Evolutionary conservation across 2,888 invertebrate species (phyloP).

Genomic region (Drosophila falleni): DNA sequence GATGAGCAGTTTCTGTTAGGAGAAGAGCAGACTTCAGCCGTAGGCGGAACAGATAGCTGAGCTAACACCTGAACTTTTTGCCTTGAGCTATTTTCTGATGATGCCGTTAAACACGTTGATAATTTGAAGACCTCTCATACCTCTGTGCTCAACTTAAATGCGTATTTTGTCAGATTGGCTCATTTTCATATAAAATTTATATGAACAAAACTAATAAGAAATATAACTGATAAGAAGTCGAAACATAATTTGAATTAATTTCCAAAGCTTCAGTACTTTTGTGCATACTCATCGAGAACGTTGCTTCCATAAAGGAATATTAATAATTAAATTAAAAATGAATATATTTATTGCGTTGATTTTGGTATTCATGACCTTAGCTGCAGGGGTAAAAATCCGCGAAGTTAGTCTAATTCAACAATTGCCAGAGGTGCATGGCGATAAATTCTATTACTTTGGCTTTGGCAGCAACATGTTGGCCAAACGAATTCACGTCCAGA

Average conservation of each 20-base stretch:
- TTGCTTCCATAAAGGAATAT: background rate
- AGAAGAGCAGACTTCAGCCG: no score
- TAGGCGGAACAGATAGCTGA: no score
- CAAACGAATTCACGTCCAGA: constrained; percentile 92
- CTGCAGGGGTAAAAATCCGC: background rate
- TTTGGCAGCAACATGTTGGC: constrained; percentile 95
- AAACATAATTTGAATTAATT: background rate
- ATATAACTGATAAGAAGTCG: background rate
- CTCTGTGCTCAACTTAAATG: no score
- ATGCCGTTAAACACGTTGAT: no score
- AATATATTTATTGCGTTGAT: background rate
- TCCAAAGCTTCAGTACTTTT: background rate
- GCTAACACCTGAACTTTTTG: no score
- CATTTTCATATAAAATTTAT: no score
- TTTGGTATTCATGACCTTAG: background rate
- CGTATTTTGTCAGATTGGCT: no score
- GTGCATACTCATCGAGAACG: background rate
- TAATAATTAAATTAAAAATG: background rate
- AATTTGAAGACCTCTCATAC: no score
- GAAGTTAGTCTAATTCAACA: background rate
- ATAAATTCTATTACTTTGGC: constrained; percentile 92
- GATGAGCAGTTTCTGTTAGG: no score
- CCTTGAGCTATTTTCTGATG: no score
- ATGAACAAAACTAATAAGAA: background rate
- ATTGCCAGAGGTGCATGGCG: constrained; percentile 52